A percentile compares a stretch with the other conserved stretches of the same genome.
These are phyloP conservation scores for Tholera decimalis DNA, from an alignment of 2,888 invertebrate genomes.

Conservation along the genomic window DNA sequence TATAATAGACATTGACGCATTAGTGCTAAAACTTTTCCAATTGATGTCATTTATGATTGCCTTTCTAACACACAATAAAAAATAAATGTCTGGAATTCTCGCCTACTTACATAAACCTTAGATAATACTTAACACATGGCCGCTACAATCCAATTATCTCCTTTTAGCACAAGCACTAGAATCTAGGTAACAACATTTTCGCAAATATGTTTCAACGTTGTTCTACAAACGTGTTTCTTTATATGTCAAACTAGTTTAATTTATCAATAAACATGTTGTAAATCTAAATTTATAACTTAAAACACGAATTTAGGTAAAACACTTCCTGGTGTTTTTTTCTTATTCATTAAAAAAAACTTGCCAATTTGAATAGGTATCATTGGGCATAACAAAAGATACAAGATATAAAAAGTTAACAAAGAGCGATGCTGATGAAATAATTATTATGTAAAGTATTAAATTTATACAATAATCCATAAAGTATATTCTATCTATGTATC, in stretches of 20 bases:
- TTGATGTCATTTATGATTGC: conserved; percentile 1
- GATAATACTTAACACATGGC: not conserved
- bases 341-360: conserved; percentile 36
- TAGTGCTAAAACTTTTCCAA: conserved; percentile 15
- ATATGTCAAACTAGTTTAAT: conserved; percentile 21
- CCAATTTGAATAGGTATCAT: conserved; percentile 20
- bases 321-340: conserved; percentile 26
- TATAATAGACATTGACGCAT: not conserved
- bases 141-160: not conserved
- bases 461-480: no score
- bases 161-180: not conserved
- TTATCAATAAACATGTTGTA: conserved; percentile 5
- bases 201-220: no score
- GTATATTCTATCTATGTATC: no score
- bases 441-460: no score
- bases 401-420: not conserved
- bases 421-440: no score
- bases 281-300: no score
- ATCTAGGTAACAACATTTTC: conserved; percentile 4
- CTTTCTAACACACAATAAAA: conserved; percentile 7
- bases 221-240: not conserved
- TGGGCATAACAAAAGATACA: not conserved
- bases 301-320: conserved; percentile 7
- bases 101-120: conserved; percentile 16
- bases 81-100: not conserved